Evolutionary conservation across 2,888 invertebrate genomes (phyloP).

Genomic region (Drosophila subquinaria): DNA sequence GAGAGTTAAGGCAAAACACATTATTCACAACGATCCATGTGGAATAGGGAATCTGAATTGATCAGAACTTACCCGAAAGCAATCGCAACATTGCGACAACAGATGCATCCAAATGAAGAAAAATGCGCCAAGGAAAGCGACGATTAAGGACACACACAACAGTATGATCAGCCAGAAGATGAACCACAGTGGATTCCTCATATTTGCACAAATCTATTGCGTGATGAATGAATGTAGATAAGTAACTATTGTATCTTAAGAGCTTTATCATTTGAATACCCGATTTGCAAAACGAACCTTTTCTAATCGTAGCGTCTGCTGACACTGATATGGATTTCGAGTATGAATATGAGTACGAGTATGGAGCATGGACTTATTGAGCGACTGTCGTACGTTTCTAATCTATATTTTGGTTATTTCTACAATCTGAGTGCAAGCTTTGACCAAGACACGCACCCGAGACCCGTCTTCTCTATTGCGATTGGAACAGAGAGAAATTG

Average conservation of each 20-base stretch:
- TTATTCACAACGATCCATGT: too few relatives aligned
- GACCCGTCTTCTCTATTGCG: background rate
- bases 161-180: slow-evolving; percentile 47
- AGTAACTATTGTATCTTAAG: background rate
- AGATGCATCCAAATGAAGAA: slow-evolving; percentile 41
- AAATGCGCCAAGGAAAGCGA: slow-evolving; percentile 36
- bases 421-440: slow-evolving; percentile 12
- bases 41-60: background rate
- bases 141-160: slow-evolving; percentile 33
- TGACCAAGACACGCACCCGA: background rate
- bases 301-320: slow-evolving; percentile 9
- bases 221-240: background rate
- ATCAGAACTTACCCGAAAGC: slow-evolving; percentile 38
- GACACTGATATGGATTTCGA: background rate
- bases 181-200: slow-evolving; percentile 51
- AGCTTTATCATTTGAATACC: background rate
- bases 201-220: background rate
- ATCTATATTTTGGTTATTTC: slow-evolving; percentile 18
- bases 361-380: background rate
- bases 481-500: background rate
- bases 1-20: too few relatives aligned
- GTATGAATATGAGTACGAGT: background rate
- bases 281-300: background rate
- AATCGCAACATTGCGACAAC: slow-evolving; percentile 44
- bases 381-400: slow-evolving; percentile 10